Evolutionary conservation across 2,797 vertebrate species (phyloP).

Genomic region (Sarcophilus harrisii): DNA sequence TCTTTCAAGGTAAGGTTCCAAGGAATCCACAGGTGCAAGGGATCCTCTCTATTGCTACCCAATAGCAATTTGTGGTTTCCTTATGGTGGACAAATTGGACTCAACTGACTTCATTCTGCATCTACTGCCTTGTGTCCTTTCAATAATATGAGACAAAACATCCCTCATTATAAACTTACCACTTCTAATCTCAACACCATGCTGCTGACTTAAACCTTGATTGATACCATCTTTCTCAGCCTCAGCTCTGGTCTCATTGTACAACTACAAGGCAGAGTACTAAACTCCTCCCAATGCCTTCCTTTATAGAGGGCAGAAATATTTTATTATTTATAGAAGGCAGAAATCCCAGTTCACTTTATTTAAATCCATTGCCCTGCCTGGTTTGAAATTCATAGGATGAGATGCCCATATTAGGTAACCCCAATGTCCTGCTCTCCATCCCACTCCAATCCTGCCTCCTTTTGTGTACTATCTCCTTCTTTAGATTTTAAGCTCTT

Average conservation of each 20-base stretch:
- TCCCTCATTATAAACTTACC: neutral
- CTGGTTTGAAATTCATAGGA: neutral
- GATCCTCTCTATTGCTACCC: neutral
- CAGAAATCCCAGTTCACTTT: neutral
- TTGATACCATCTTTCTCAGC: neutral
- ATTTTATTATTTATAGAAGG: neutral
- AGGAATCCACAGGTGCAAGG: neutral
- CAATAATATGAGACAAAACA: neutral
- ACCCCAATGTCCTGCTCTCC: fast-evolving
- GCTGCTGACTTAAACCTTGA: neutral
- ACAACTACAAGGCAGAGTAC: neutral
- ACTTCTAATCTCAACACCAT: neutral
- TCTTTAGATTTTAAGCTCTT: neutral
- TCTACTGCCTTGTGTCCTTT: neutral
- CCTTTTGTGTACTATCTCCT: neutral
- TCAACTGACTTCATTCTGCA: neutral
- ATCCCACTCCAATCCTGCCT: neutral
- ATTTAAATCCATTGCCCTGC: neutral
- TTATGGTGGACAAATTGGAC: neutral
- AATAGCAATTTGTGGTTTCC: neutral
- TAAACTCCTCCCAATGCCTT: neutral
- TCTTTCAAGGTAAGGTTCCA: neutral
- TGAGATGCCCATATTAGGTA: neutral
- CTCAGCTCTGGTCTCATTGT: neutral
- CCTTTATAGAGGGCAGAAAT: neutral